phyloP scores from a whole-genome alignment of 2,113 vertebrate species.

The Anas platyrhynchos region DNA sequence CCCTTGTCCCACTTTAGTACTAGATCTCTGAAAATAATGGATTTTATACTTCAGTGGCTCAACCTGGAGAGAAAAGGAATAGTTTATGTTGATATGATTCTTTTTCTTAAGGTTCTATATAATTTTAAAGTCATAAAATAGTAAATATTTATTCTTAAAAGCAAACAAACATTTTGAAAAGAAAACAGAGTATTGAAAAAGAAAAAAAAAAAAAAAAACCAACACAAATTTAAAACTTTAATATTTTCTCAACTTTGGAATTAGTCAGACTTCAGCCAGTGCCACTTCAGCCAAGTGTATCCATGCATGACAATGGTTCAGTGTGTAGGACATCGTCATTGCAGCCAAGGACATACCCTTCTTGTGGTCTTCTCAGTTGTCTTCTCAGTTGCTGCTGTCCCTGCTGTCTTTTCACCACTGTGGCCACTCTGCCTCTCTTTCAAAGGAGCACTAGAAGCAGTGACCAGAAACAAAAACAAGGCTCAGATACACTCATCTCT shows the following conservation, averaged over 20 bases:
- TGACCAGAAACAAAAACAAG: neutral
- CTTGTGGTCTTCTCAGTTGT: too few relatives aligned
- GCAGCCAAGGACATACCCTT: neutral
- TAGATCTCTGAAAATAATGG: neutral
- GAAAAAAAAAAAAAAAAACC: fast-evolving
- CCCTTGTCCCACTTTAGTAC: neutral
- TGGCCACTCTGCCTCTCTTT: neutral
- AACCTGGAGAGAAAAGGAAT: neutral
- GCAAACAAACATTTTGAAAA: neutral
- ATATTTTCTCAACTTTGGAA: neutral
- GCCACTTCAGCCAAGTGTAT: neutral
- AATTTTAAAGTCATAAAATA: neutral
- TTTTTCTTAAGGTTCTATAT: neutral
- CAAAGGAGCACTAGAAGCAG: neutral
- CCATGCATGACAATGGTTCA: neutral
- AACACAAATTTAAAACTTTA: neutral
- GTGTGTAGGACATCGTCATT: neutral
- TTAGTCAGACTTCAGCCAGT: neutral
- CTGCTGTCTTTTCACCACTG: neutral
- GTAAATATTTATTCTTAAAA: neutral
- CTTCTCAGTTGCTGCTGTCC: neutral
- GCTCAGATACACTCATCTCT: neutral
- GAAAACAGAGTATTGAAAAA: neutral
- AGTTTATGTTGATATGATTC: neutral
- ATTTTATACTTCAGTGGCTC: neutral